Base-by-base conservation (phyloP, 2,888 invertebrate genomes). In the Blastobasis adustella region DNA sequence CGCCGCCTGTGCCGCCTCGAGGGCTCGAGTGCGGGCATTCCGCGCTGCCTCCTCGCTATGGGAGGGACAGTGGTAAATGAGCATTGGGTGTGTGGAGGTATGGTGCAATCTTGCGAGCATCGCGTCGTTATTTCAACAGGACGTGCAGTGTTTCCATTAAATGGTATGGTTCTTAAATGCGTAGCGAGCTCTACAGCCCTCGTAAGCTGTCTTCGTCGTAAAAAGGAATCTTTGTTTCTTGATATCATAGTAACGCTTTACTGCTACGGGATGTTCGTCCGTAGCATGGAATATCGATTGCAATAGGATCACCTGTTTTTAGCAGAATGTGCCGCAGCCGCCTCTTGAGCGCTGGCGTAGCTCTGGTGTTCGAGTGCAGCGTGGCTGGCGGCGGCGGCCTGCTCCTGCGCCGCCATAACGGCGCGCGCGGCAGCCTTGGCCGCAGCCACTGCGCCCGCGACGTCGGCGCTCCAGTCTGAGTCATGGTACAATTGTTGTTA, bases 381-480 rank as follows among this genome's bases (percentile, higher is more conserved):
- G 57, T 94, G 92, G 66, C 94, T 94, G 4, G 93, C 94, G 0
- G 92, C 92, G 40, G 93, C 91, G 37, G 94, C 94, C 58, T 93
- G 91, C 48, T 93, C 92, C 66, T 94, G 94, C 0, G 94, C 94
- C 9, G 92, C 83, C 65, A 92, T 88, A 5, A 94, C 94, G 50
- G 92, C 92, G 0, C 91, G 85, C 0, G 93, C 92, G 0, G 94
- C 94, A 57, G 94, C 92, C 63, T 94, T 94, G 0, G 94, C 95
- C 0, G 92, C 92, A 4, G 93, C 92, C 49, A 94, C 91, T 0
- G 94, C 92, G 40, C 92, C 90, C 0, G 94, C 90, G 37, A 94
- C 93, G 60, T 94, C 94, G 0, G 91, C 90, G 8, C 92, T 92
- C 49, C 89, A 90, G 44, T 90, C 88, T 57, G 71, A 61, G 23